phyloP scores from a whole-genome alignment of 2,888 invertebrate species.

The Meghimatium bilineatum region DNA sequence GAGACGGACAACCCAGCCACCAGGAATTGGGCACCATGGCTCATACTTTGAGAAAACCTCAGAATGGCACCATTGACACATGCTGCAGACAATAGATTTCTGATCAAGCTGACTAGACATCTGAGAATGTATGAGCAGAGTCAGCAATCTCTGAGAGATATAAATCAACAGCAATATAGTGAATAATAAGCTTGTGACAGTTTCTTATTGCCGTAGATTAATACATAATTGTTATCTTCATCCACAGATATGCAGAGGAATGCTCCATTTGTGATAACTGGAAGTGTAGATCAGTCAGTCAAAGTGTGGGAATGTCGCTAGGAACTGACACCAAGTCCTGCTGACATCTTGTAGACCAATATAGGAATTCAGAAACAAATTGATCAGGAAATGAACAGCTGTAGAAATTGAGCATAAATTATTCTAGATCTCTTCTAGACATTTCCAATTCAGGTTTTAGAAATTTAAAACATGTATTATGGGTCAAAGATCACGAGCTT shows the following conservation, averaged over 20 bases:
- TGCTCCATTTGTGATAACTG: constrained; percentile 98
- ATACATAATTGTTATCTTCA: constrained; percentile 39
- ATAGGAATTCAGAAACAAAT: not conserved
- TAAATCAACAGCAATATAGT: too few species aligned
- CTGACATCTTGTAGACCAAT: not conserved
- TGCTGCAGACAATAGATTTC: too few species aligned
- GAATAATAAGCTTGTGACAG: too few species aligned
- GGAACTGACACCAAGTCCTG: not conserved
- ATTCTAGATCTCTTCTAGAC: constrained; percentile 25
- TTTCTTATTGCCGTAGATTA: not conserved
- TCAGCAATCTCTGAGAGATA: too few species aligned
- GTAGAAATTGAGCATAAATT: not conserved
- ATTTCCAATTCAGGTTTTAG: not conserved
- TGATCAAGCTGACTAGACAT: too few species aligned
- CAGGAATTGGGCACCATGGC: too few species aligned
- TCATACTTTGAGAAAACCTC: too few species aligned
- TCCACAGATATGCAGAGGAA: constrained; percentile 97
- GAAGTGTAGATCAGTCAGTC: constrained; percentile 98
- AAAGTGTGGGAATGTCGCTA: constrained; percentile 99
- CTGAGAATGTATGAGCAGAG: too few species aligned
- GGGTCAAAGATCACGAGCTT: not conserved
- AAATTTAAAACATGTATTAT: not conserved
- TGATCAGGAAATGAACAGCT: constrained; percentile 7
- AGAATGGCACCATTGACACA: too few species aligned
- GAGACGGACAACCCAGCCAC: too few species aligned